Evolutionary conservation across 2,888 invertebrate species (phyloP).

Genomic region (Stenotaenia linearis): DNA sequence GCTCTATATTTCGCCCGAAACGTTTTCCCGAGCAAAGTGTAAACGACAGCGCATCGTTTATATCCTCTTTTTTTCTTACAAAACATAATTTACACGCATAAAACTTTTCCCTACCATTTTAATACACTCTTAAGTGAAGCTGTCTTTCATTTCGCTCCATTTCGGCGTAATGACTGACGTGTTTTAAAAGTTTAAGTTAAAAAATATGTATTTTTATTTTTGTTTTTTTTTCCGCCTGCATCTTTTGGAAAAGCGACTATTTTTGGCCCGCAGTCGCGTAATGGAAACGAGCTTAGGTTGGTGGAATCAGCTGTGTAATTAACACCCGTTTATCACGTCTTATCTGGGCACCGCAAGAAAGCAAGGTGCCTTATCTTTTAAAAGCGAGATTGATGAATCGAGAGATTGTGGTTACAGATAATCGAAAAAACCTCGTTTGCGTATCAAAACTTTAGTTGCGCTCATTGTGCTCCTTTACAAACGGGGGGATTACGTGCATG

Average conservation of each 20-base stretch:
- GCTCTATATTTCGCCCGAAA: neutral
- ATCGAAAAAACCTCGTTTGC: neutral
- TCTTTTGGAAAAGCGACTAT: neutral
- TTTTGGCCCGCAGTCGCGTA: neutral
- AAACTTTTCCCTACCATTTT: neutral
- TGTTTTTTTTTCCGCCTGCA: neutral
- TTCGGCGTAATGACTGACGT: too few relatives aligned
- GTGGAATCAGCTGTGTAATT: slow-evolving; percentile 24
- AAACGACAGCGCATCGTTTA: slow-evolving; percentile 3
- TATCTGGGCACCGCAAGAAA: slow-evolving; percentile 20
- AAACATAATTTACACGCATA: slow-evolving; percentile 3
- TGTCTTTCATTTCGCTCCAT: neutral
- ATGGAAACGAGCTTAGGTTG: slow-evolving; percentile 13
- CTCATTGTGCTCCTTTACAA: neutral
- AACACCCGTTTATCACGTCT: slow-evolving; percentile 26
- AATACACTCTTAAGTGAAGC: neutral
- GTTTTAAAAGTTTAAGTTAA: neutral
- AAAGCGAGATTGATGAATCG: slow-evolving; percentile 14
- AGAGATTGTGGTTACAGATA: neutral
- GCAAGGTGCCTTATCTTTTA: slow-evolving; percentile 2
- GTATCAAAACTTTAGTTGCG: neutral
- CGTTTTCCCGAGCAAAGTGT: neutral
- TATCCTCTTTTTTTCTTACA: neutral
- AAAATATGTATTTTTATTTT: neutral
- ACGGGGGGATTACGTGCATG: neutral